These are phyloP conservation scores for Nasonia oneida DNA, from an alignment of 2,888 invertebrate species.

Conservation along the genomic window DNA sequence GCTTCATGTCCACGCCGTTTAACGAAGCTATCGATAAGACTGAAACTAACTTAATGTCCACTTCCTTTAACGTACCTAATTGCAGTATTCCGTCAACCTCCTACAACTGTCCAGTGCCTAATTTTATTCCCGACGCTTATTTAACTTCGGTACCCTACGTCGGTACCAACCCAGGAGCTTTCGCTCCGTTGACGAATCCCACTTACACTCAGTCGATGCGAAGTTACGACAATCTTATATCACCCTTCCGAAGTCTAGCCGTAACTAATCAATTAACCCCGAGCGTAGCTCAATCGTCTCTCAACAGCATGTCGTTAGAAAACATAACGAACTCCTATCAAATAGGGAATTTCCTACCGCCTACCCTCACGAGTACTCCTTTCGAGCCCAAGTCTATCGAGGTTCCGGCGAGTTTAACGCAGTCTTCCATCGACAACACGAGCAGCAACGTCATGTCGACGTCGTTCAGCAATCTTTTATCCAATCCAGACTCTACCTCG, in stretches of 20 bases:
- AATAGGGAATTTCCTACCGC: constrained; percentile 38
- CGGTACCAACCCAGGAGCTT: constrained; percentile 1
- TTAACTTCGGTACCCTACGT: constrained; percentile 41
- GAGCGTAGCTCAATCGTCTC: constrained; percentile 57
- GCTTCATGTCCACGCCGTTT: constrained; percentile 72
- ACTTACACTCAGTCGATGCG: constrained; percentile 58
- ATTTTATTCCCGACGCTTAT: constrained; percentile 52
- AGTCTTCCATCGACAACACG: constrained; percentile 65
- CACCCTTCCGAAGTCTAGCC: constrained; percentile 56
- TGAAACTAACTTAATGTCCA: constrained; percentile 68
- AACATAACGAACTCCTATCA: constrained; percentile 61
- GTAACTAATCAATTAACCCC: constrained; percentile 56
- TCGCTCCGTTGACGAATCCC: constrained; percentile 38
- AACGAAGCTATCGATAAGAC: constrained; percentile 66
- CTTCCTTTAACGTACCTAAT: constrained; percentile 67
- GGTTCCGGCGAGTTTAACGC: constrained; percentile 64
- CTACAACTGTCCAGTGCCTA: constrained; percentile 56
- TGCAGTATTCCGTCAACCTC: constrained; percentile 54
- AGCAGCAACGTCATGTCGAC: constrained; percentile 73
- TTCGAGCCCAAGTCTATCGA: constrained; percentile 68
- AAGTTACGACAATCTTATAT: constrained; percentile 59
- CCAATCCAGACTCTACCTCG: constrained; percentile 46
- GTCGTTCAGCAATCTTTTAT: constrained; percentile 69
- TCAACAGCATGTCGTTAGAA: constrained; percentile 64
- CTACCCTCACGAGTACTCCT: constrained; percentile 66